A percentile compares a stretch with the other conserved stretches of the same genome.
Evolutionary conservation across 2,797 vertebrate genomes (phyloP).

Genomic region (Brachymystax lenok): DNA sequence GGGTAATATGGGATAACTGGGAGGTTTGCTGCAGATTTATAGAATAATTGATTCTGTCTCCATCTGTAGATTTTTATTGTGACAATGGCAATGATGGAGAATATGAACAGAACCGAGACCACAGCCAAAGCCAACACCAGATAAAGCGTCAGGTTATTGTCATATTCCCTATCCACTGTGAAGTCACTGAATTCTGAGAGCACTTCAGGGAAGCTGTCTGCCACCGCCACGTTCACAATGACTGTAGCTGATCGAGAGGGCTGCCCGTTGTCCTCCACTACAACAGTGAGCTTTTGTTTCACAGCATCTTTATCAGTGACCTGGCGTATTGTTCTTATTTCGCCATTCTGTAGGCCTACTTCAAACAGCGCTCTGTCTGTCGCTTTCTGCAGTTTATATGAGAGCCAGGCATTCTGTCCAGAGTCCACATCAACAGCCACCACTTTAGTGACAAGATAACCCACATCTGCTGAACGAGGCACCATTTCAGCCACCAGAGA

Average conservation of each 20-base stretch:
- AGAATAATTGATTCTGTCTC: neutral
- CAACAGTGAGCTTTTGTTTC: slow-evolving; percentile 50
- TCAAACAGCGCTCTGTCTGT: slow-evolving; percentile 64
- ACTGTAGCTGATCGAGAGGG: too few relatives aligned
- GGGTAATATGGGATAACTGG: too few relatives aligned
- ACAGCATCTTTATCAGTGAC: slow-evolving; percentile 52
- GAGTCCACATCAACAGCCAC: slow-evolving; percentile 55
- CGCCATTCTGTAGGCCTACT: slow-evolving; percentile 54
- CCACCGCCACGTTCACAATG: too few relatives aligned
- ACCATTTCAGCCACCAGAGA: too few relatives aligned
- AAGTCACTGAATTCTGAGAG: too few relatives aligned
- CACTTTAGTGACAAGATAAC: slow-evolving; percentile 63
- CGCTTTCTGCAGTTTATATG: slow-evolving; percentile 59
- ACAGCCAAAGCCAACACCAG: slow-evolving; percentile 19
- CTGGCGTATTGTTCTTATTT: slow-evolving; percentile 21
- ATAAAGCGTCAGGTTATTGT: too few relatives aligned
- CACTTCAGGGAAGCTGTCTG: too few relatives aligned
- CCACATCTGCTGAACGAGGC: slow-evolving; percentile 32
- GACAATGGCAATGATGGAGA: slow-evolving; percentile 20
- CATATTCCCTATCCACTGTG: too few relatives aligned
- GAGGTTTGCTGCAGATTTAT: slow-evolving; percentile 8
- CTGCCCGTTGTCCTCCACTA: slow-evolving; percentile 43
- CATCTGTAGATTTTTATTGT: slow-evolving; percentile 25
- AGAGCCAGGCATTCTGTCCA: slow-evolving; percentile 65
- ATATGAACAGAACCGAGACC: slow-evolving; percentile 25